Evolutionary conservation across 2,113 vertebrate species (phyloP).

Genomic region (Pterocles burchelli): DNA sequence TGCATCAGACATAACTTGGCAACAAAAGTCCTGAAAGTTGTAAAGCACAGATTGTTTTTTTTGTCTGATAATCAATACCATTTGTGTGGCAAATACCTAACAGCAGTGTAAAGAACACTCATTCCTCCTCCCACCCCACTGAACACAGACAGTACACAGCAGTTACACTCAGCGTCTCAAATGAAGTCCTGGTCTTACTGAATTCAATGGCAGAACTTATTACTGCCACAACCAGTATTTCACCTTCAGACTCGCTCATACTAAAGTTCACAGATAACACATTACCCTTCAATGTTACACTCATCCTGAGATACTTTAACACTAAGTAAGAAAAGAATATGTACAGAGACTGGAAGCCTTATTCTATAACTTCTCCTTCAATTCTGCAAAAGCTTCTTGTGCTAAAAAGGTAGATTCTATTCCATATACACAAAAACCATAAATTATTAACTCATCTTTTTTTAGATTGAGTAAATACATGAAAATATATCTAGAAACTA

Average conservation of each 20-base stretch:
- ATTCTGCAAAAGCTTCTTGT: neutral
- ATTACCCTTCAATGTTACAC: neutral
- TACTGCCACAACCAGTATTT: neutral
- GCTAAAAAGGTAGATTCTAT: neutral
- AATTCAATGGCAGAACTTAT: neutral
- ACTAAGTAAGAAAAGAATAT: neutral
- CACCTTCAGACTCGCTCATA: neutral
- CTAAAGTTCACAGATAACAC: neutral
- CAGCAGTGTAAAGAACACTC: neutral
- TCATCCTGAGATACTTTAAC: neutral
- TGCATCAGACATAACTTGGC: conserved; percentile 12
- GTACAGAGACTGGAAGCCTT: neutral
- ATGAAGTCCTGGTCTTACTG: neutral
- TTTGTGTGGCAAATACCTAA: neutral
- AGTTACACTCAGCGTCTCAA: neutral
- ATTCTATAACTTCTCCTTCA: neutral
- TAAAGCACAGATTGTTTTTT: neutral
- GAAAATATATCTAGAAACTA: neutral
- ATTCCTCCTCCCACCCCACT: neutral
- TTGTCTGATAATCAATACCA: neutral
- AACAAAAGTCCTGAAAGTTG: neutral
- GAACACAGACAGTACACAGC: neutral
- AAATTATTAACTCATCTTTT: neutral
- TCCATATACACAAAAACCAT: neutral
- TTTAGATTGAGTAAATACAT: neutral